phyloP scores from a whole-genome alignment of 2,888 invertebrate species.

The Bombyx huttoni region DNA sequence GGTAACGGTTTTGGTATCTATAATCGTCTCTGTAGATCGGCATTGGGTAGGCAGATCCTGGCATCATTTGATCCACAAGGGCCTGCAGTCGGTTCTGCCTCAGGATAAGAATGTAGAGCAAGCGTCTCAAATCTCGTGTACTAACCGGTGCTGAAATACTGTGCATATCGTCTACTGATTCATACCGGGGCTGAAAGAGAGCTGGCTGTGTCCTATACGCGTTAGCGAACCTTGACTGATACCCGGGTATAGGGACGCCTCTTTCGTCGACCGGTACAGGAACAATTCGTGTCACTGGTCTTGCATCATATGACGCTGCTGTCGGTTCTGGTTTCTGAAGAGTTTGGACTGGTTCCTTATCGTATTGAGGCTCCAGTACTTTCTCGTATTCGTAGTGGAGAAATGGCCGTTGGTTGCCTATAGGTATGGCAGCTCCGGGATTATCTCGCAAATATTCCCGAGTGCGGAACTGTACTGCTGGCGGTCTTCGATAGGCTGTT shows the following conservation, averaged over 20 bases:
- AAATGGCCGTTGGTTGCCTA: conserved; percentile 66
- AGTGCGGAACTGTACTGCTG: conserved; percentile 54
- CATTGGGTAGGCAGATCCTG: conserved; percentile 35
- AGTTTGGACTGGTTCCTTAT: conserved; percentile 33
- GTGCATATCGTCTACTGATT: conserved; percentile 67
- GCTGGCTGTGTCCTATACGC: conserved; percentile 36
- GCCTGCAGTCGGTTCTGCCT: conserved; percentile 75
- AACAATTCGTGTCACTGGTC: conserved; percentile 54
- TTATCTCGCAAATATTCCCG: conserved; percentile 63
- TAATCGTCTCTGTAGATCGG: conserved; percentile 41
- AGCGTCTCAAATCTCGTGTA: conserved; percentile 77
- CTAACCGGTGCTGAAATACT: conserved; percentile 79
- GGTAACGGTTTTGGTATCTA: conserved; percentile 41
- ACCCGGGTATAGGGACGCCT: conserved; percentile 54
- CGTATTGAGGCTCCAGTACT: conserved; percentile 56
- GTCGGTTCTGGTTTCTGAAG: conserved; percentile 36
- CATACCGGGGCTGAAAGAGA: conserved; percentile 46
- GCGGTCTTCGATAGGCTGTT: conserved; percentile 45
- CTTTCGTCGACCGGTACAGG: conserved; percentile 60
- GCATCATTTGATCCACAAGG: conserved; percentile 63
- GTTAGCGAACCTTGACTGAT: conserved; percentile 48
- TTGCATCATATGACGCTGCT: conserved; percentile 42
- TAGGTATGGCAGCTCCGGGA: conserved; percentile 59
- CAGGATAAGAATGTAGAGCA: conserved; percentile 76
- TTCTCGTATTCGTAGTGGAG: conserved; percentile 61